Conservation (phyloP, 2,797 vertebrate species). For the Parambassis ranga region DNA sequence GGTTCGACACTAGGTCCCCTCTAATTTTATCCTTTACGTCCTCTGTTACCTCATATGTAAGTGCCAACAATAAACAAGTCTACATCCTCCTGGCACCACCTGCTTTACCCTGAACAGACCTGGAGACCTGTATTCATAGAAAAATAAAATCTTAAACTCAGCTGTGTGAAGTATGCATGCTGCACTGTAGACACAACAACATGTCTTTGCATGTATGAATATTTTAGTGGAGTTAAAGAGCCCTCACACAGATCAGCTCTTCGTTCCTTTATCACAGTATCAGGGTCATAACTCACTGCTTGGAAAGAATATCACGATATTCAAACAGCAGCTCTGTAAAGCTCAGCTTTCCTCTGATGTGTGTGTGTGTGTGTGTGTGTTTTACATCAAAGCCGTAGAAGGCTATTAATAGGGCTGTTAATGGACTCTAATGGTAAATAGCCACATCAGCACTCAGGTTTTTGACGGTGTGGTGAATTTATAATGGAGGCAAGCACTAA, state of each 20-base stretch:
- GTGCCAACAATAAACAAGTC: too few relatives aligned
- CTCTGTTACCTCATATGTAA: too few relatives aligned
- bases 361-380: slow-evolving; percentile 6
- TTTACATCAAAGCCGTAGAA: slow-evolving; percentile 63
- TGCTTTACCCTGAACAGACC: too few relatives aligned
- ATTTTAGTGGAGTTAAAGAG: slow-evolving; percentile 41
- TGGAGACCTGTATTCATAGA: too few relatives aligned
- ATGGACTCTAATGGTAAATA: slow-evolving; percentile 69
- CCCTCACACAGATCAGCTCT: slow-evolving; percentile 35
- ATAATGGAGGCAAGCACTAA: slow-evolving; percentile 63
- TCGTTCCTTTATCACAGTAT: slow-evolving; percentile 3
- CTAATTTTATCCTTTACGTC: too few relatives aligned
- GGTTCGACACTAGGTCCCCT: too few relatives aligned
- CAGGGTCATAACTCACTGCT: slow-evolving; percentile 46
- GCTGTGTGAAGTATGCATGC: too few relatives aligned
- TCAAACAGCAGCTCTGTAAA: slow-evolving; percentile 35
- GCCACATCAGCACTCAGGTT: slow-evolving; percentile 66
- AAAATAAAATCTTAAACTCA: too few relatives aligned
- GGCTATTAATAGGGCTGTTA: slow-evolving; percentile 66
- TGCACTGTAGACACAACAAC: background rate
- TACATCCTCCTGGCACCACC: too few relatives aligned
- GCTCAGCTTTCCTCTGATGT: slow-evolving; percentile 49
- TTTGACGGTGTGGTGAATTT: slow-evolving; percentile 66
- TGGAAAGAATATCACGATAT: slow-evolving; percentile 47
- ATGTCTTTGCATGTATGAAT: slow-evolving; percentile 1